Evolutionary conservation across 2,888 invertebrate genomes (phyloP), one percentile per base, ranked within the genome.

Genomic region (Sphaerophoria rueppellii): DNA sequence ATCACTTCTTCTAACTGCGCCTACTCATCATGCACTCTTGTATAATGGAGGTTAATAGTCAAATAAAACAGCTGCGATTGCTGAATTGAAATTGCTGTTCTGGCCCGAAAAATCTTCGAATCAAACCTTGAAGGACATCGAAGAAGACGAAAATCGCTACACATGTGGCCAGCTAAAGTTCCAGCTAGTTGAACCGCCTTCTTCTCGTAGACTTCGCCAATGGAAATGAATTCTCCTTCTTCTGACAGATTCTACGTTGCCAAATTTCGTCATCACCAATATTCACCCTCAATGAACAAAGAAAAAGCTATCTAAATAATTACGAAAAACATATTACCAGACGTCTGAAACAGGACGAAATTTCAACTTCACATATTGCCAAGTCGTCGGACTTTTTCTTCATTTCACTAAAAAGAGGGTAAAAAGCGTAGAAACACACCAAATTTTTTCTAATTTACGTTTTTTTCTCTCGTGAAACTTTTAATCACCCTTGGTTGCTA

Each of bases 401-500:
- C 6, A 12, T 75, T 34, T 54, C 9, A 16, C 7, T 37, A 65
- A 67, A 52, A 52, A 52, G 65, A 67, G 65, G 65, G 65, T 52
- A 52, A 52, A 67, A 46, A 16, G 54, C 67, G 65, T 35, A 65
- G 34, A 63, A 48, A 24, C 37, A 37, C 50, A 65, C 11, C 16
- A 34, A 24, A 9, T 72, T 78, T 72, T 35, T 72, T 65, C 16
- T 35, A 72, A 60, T 79, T 67, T 24, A 24, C 24, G 1, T 50
- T 73, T 67, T 65, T 63, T 73, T 74, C 43, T 67, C 46, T 0
- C 9, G 14, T n/a, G n/a, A 80, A 80, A 75, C 70, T 80, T 75
- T 80, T 80, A 80, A 80, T 80, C 80, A 80, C 80, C 80, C 80
- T 70, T 75, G 75, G 67, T 54, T 37, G 67, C 54, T 9, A 0